Evolutionary conservation across 2,113 vertebrate genomes (phyloP).

Genomic region (Scolopax mira): DNA sequence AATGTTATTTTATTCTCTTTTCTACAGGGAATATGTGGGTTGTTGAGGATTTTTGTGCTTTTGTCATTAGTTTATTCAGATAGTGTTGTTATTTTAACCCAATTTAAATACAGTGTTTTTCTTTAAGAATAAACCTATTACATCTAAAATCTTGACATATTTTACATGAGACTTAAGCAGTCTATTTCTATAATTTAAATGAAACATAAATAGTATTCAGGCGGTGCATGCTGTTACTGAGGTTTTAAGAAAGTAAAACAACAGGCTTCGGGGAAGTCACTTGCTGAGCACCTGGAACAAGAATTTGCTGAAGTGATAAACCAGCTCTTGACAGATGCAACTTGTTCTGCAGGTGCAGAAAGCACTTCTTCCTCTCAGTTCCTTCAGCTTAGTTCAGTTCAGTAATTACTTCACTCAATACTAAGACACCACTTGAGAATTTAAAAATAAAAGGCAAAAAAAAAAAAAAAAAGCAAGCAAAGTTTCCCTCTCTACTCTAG

Average conservation of each 20-base stretch:
- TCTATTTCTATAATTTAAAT: neutral
- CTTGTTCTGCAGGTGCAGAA: constrained; percentile 62
- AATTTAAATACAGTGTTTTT: neutral
- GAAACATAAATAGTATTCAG: neutral
- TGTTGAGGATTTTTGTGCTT: neutral
- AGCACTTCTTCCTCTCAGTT: constrained; percentile 45
- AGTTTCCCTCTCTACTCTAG: neutral
- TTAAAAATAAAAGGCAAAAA: neutral
- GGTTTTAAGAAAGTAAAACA: constrained; percentile 21
- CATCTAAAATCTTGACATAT: neutral
- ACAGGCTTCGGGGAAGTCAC: constrained; percentile 38
- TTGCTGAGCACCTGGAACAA: constrained; percentile 55
- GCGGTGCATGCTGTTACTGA: neutral
- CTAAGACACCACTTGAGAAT: neutral
- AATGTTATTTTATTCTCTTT: neutral
- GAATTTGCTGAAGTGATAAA: constrained; percentile 55
- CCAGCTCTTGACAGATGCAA: constrained; percentile 55
- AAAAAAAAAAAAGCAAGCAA: neutral
- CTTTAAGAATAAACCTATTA: neutral
- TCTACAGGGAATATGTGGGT: neutral
- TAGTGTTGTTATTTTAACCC: neutral
- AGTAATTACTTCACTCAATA: neutral
- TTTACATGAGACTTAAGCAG: neutral
- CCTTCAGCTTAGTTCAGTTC: neutral
- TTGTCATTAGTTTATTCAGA: neutral